Base-by-base conservation (phyloP, 2,888 invertebrate genomes). In the Phaedon cochleariae region DNA sequence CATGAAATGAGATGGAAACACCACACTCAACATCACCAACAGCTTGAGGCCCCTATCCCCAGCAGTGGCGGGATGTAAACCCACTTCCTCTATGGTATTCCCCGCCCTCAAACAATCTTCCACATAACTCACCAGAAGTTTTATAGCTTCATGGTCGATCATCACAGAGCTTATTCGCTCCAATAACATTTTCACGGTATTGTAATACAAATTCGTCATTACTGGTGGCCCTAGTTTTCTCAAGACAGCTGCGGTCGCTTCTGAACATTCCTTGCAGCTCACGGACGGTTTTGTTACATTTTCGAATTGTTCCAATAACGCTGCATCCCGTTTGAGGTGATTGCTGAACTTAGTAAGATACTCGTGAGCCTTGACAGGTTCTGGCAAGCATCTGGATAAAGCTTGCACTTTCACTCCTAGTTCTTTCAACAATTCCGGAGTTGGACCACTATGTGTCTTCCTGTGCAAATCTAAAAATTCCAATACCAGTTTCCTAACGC, bases 111-210 rank as follows among this genome's bases (percentile, higher is more conserved):
- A 88, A 64, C 93, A 92, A 70, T 93, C 92, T 79, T 93, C 92
- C 10, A 84, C 84, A 65, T 83, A 84, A 12, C 83, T 81, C 12
- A 72, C 72, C 87, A 73, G 53, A n/a, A 68, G 41, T 52, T 91
- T 89, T 74, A 97, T 88, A 0, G 97, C 93, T 69, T 93, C 92
- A 76, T 92, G 92, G 82, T 98, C 98, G 10, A 98, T 93, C 93
- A 98, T 95, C 4, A 98, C 96, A 0, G 96, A 97, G 69, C 97
- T 97, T 12, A 97, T 93, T 64, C 98, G 88, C 83, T 98, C 98
- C 63, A 98, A 85, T 52, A 98, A 84, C 90, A 95, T 95, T 85
- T 98, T 98, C 45, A 98, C 94, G 0, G 96, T 96, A 82, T 96
- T 96, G 85, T 97, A 97, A 83, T 97, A 95, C 34, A 96, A 85